phyloP scores from a whole-genome alignment of 2,113 vertebrate species.

The Nothocercus julius region DNA sequence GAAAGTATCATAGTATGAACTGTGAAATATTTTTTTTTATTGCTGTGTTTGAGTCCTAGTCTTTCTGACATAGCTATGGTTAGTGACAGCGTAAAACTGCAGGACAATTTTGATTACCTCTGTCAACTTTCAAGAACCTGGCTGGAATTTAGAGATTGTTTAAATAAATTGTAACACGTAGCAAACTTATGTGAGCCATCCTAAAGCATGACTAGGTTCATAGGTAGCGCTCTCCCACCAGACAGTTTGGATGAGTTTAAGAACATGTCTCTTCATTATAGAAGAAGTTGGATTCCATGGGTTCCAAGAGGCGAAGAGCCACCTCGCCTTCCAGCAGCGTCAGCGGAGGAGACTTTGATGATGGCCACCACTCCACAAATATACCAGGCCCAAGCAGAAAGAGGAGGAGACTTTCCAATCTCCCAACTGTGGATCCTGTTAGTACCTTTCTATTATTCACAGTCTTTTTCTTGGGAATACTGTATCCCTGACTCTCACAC shows the following conservation, averaged over 20 bases:
- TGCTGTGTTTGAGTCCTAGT: neutral
- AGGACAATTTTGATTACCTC: neutral
- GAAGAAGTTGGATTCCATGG: constrained; percentile 91
- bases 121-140: neutral
- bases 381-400: constrained; percentile 90
- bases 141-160: neutral
- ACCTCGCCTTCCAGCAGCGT: constrained; percentile 96
- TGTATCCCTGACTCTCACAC: neutral
- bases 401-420: constrained; percentile 91
- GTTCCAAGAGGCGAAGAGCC: constrained; percentile 95
- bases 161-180: neutral
- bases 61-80: neutral
- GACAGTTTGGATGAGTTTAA: constrained; percentile 67
- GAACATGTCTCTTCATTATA: constrained; percentile 77
- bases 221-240: neutral
- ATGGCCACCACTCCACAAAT: constrained; percentile 89
- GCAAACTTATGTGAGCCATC: neutral
- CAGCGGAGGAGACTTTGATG: constrained; percentile 97
- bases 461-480: neutral
- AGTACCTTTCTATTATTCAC: constrained; percentile 69
- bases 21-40: neutral
- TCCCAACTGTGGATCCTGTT: constrained; percentile 97
- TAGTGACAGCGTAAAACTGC: neutral
- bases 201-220: neutral
- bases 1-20: neutral